Conservation (phyloP, 2,888 invertebrate species). For the Phortica okadai region DNA sequence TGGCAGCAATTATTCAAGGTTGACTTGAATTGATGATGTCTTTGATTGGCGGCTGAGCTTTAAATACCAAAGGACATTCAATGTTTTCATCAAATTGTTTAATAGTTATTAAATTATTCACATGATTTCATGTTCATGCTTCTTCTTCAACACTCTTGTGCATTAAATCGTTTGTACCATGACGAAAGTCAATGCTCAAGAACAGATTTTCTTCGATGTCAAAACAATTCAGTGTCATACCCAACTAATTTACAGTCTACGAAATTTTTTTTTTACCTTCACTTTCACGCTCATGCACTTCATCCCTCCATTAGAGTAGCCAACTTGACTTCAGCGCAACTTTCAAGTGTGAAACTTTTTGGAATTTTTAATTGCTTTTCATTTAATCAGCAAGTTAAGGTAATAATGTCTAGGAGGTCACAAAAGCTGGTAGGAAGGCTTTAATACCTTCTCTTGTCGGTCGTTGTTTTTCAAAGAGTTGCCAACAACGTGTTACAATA, state of each 20-base stretch:
- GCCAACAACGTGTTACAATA: slow-evolving; percentile 16
- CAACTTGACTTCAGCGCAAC: not conserved
- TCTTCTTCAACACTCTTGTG: too few species aligned
- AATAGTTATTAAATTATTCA: too few species aligned
- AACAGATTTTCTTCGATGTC: not conserved
- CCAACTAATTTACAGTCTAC: not conserved
- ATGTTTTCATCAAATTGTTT: too few species aligned
- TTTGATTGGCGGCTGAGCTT: not conserved
- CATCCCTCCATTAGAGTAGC: not conserved
- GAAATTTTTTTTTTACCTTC: not conserved
- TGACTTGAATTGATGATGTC: not conserved
- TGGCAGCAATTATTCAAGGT: not conserved
- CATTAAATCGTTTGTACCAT: not conserved
- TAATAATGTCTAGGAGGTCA: not conserved
- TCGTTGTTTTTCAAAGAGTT: not conserved
- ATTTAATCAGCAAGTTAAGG: slow-evolving; percentile 32
- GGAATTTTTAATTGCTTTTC: slow-evolving; percentile 42
- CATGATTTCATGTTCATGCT: too few species aligned
- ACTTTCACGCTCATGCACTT: not conserved
- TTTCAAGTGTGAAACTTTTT: slow-evolving; percentile 26
- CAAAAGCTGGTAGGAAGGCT: too few species aligned
- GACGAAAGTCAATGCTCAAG: not conserved
- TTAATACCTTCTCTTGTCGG: not conserved
- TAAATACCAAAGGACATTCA: not conserved
- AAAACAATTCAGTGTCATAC: not conserved